phyloP scores from a whole-genome alignment of 2,113 vertebrate genomes.

The Rhea pennata region DNA sequence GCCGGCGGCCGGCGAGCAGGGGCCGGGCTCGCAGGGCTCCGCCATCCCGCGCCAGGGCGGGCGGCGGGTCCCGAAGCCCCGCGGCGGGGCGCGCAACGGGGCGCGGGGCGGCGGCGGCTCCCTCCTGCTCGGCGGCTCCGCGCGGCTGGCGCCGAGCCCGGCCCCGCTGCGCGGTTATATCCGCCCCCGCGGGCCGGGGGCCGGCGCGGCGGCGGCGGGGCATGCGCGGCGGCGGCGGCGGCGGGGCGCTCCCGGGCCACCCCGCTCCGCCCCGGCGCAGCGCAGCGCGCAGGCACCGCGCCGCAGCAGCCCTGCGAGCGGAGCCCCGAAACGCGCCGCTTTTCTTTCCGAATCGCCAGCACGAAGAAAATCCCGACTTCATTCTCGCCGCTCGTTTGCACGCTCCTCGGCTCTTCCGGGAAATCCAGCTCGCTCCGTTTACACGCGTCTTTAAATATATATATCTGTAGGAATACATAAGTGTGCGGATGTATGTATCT shows the following conservation, averaged over 20 bases:
- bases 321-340: too few species aligned
- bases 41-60: slow-evolving; percentile 61
- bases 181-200: background rate
- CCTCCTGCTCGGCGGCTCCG: rapidly evolving
- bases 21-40: slow-evolving; percentile 37
- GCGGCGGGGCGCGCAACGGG: background rate
- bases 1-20: slow-evolving; percentile 48
- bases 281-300: too few species aligned
- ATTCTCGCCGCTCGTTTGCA: background rate
- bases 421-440: background rate
- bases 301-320: too few species aligned
- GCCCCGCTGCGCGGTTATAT: slow-evolving; percentile 18
- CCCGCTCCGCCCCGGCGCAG: background rate
- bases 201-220: background rate
- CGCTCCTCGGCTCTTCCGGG: background rate
- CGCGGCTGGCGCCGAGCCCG: rapidly evolving
- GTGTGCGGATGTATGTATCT: too few species aligned
- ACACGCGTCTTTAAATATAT: too few species aligned
- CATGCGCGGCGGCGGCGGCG: slow-evolving; percentile 64
- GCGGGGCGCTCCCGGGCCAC: slow-evolving; percentile 59
- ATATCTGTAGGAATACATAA: too few species aligned
- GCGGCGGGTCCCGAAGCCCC: background rate
- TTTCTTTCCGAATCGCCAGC: too few species aligned
- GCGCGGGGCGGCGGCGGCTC: background rate
- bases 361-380: too few species aligned